Evolutionary conservation across 1,140 invertebrate species (phyloP), one percentile per base, ranked within the genome.

Genomic region (Cydia fagiglandana): DNA sequence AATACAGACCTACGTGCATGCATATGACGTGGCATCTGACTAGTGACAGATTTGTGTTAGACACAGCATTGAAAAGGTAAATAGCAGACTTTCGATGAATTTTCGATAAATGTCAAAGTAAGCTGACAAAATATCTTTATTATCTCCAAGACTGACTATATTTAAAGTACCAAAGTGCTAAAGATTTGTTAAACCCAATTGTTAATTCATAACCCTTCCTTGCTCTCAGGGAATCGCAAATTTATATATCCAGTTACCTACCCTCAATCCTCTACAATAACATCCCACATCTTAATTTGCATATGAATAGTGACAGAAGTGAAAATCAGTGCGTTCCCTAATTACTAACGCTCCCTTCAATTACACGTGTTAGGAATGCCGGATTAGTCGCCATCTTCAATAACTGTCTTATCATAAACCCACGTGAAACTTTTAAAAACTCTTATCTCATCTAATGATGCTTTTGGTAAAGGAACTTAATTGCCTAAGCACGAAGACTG

Each of bases 361-460:
- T 83, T 79, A 82, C 78, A 79, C 79, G 79, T 81, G 78, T 79
- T 76, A 75, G 41, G 80, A 83, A 81, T 85, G 73, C 76, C 73
- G 76, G 78, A 83, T 80, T 77, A 78, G 56, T 10, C 20, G 56
- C 73, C 75, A 78, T 76, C 74, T 79, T 66, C 61, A 61, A 80
- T 75, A 80, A 76, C 64, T 56, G 61, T 77, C 75, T 74, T 78
- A 77, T 73, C 80, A 24, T 9, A 24, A 61, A 61, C 20, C 9
- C 9, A 64, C 74, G 75, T 75, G 70, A 68, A 78, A 76, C 68
- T 75, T 74, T 5, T 30, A 74, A n/a, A 70, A 61, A 12, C 56
- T 61, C 56, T 7, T 61, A 61, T 24, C 17, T 24, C 6, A 61
- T 20, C 20, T 24, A 12, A 2, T 61, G 5, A 61, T 2, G 5